Base-by-base conservation (phyloP, 2,888 invertebrate species). In the Phortica magna region DNA sequence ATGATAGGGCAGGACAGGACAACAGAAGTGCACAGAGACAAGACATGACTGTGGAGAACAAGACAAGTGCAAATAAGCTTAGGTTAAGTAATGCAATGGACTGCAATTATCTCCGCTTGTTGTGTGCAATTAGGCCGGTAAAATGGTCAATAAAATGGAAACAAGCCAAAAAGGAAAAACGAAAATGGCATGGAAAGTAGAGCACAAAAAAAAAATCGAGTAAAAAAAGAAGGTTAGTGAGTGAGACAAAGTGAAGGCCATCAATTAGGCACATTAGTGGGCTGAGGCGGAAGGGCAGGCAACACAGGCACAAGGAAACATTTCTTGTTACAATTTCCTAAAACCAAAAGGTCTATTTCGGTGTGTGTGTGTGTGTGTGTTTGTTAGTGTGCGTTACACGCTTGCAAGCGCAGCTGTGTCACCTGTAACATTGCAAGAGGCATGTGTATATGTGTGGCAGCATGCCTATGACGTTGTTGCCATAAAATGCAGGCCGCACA, bases 321-420 rank as follows among this genome's bases (percentile, higher is more conserved):
- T 22, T 61, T 17, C 61, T 22, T 22, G 61, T 48, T 48, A 19
- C 7, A 59, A 59, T 59, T 19, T 59, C 31, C 39, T 31, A 14
- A 1, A 1, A 39, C 64, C 31, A 31, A 31, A 59, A 59, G 17
- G 59, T 7, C n/a, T n/a, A 17, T n/a, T 53, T 31, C 31, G 31
- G 31, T 31, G 31, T 31, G 31, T 31, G 31, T 9, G 7, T 61
- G 31, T 17, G 31, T 31, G 31, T 31, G 31, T 31, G 31, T 9
- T 19, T 61, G 31, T 17, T 48, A 19, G 22, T 17, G 48, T 48
- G 70, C 17, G 19, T 71, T n/a, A 71, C 10, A 71, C n/a, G 70
- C 70, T 55, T 71, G 31, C 70, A 22, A 71, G 70, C 70, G 22
- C 70, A 71, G 70, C 70, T 71, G 70, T 71, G 70, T 71, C 70